These are phyloP conservation scores for Drosophila nasuta DNA, from an alignment of 1,140 invertebrate species.

Conservation along the genomic window DNA sequence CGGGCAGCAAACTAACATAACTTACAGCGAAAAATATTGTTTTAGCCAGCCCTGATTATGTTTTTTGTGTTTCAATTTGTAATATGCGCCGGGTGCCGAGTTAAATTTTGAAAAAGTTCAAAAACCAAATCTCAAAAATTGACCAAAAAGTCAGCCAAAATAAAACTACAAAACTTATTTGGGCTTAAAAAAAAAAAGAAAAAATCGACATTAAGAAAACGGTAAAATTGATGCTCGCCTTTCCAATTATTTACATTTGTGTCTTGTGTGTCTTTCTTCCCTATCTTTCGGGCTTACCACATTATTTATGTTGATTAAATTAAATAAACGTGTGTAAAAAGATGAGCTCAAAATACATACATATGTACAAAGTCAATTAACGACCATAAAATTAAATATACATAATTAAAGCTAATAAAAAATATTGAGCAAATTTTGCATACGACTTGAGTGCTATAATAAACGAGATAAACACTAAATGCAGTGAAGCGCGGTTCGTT, in stretches of 20 bases:
- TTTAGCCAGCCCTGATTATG: slow-evolving; percentile 40
- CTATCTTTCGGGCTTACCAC: neutral
- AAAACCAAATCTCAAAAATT: slow-evolving; percentile 44
- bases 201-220: slow-evolving; percentile 54
- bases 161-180: too few relatives aligned
- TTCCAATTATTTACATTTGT: slow-evolving; percentile 48
- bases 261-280: slow-evolving; percentile 12
- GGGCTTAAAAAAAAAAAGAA: slow-evolving; percentile 17
- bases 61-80: slow-evolving; percentile 47
- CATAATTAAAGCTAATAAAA: slow-evolving; percentile 61
- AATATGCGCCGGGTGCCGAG: slow-evolving; percentile 35
- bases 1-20: slow-evolving; percentile 57
- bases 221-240: slow-evolving; percentile 52
- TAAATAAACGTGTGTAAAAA: slow-evolving; percentile 28
- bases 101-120: slow-evolving; percentile 39
- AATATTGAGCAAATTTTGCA: slow-evolving; percentile 49
- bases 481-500: slow-evolving; percentile 20
- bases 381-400: slow-evolving; percentile 48
- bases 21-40: slow-evolving; percentile 42
- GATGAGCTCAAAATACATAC: slow-evolving; percentile 39
- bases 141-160: slow-evolving; percentile 29
- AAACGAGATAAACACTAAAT: slow-evolving; percentile 42
- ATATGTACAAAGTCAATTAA: slow-evolving; percentile 42
- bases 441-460: slow-evolving; percentile 17
- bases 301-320: slow-evolving; percentile 16